Percentiles rank a stretch among this genome's conserved stretches.
Evolutionary conservation across 1,140 invertebrate genomes (phyloP).

Genomic region (Leucophenga varia): DNA sequence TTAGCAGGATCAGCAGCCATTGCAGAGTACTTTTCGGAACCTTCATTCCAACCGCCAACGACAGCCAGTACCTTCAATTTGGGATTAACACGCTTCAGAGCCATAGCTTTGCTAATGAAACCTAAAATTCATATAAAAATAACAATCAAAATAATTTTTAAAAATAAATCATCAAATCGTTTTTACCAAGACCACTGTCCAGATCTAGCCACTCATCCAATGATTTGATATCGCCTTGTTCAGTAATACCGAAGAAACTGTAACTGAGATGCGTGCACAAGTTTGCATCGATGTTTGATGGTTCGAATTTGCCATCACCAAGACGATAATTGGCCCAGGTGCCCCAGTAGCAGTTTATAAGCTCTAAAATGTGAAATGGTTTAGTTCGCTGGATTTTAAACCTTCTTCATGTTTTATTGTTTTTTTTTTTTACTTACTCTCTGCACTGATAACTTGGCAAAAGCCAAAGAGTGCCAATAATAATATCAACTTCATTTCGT

Average conservation of each 20-base stretch:
- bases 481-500: too few species aligned
- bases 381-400: too few species aligned
- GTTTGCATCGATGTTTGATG: slow-evolving; percentile 62
- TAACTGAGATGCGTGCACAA: slow-evolving; percentile 73
- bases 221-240: slow-evolving; percentile 51
- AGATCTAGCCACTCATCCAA: slow-evolving; percentile 67
- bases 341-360: slow-evolving; percentile 68
- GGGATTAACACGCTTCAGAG: slow-evolving; percentile 61
- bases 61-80: slow-evolving; percentile 68
- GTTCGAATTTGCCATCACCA: slow-evolving; percentile 61
- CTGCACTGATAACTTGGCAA: too few species aligned
- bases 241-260: slow-evolving; percentile 64
- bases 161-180: too few species aligned
- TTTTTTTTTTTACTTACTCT: too few species aligned
- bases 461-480: too few species aligned
- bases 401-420: too few species aligned
- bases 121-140: slow-evolving; percentile 18
- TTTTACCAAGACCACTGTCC: slow-evolving; percentile 45
- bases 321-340: slow-evolving; percentile 66
- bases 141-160: neutral
- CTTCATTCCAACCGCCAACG: slow-evolving; percentile 76
- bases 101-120: slow-evolving; percentile 39
- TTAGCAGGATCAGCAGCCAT: slow-evolving; percentile 55
- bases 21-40: slow-evolving; percentile 64
- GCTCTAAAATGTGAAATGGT: too few species aligned